These are phyloP conservation scores for Eupsilia transversa DNA, from an alignment of 2,888 invertebrate species.

Conservation along the genomic window DNA sequence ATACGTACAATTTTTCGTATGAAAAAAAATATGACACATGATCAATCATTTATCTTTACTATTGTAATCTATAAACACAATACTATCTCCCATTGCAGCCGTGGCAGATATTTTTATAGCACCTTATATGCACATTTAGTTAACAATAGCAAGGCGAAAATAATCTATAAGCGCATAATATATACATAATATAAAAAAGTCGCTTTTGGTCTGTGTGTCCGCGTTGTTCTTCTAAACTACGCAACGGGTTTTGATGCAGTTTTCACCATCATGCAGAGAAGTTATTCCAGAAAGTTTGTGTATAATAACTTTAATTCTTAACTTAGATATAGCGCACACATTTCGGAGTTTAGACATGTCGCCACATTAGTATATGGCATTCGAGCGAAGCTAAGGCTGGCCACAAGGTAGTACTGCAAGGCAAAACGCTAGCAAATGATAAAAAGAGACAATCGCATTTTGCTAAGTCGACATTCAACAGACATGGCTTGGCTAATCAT, in stretches of 20 bases:
- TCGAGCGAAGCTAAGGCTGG: neutral
- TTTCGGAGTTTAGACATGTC: neutral
- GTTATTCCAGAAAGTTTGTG: neutral
- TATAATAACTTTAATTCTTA: neutral
- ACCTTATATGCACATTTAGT: neutral
- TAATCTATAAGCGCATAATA: neutral
- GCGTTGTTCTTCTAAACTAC: neutral
- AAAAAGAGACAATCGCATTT: neutral
- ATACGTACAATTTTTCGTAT: too few relatives aligned
- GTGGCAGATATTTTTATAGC: too few relatives aligned
- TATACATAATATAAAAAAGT: neutral
- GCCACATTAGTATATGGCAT: neutral
- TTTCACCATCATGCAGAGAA: neutral
- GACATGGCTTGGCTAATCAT: neutral
- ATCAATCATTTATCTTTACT: too few relatives aligned
- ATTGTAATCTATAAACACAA: too few relatives aligned
- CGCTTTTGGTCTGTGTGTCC: neutral
- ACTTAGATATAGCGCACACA: neutral
- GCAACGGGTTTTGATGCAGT: neutral
- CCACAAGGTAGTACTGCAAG: neutral
- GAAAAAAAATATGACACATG: too few relatives aligned
- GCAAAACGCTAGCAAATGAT: conserved; percentile 3
- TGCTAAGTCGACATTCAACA: neutral
- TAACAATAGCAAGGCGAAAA: neutral
- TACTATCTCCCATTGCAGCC: too few relatives aligned